phyloP scores from a whole-genome alignment of 2,797 vertebrate species.

The Nannoperca obscura region DNA sequence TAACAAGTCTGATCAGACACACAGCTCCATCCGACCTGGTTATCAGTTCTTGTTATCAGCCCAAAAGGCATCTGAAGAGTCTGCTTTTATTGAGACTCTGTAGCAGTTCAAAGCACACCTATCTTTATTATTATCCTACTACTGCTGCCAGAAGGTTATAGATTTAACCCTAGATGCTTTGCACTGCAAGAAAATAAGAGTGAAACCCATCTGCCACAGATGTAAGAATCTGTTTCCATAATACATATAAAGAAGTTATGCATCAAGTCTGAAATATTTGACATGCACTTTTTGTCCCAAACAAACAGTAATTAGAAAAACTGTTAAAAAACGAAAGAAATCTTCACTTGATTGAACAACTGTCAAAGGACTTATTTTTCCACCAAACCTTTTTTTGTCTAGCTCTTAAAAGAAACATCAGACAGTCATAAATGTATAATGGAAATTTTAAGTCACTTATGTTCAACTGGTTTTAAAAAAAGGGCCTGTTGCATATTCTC shows the following conservation, averaged over 20 bases:
- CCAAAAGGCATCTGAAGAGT: slow-evolving; percentile 36
- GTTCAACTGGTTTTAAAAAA: slow-evolving; percentile 41
- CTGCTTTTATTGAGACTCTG: slow-evolving; percentile 51
- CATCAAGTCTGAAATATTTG: slow-evolving; percentile 27
- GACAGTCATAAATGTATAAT: slow-evolving; percentile 47
- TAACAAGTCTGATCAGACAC: slow-evolving; percentile 69
- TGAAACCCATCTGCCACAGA: slow-evolving; percentile 39
- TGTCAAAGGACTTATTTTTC: slow-evolving; percentile 49
- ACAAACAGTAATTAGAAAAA: slow-evolving; percentile 48
- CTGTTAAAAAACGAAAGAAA: slow-evolving; percentile 31
- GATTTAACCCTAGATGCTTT: slow-evolving; percentile 38
- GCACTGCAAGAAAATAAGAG: slow-evolving; percentile 44
- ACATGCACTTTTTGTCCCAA: slow-evolving; percentile 7
- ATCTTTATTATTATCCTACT: slow-evolving; percentile 47
- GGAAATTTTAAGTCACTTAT: slow-evolving; percentile 54
- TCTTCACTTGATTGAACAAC: slow-evolving; percentile 45
- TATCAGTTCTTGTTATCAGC: slow-evolving; percentile 62
- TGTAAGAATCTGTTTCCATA: slow-evolving; percentile 31
- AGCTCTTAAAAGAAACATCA: slow-evolving; percentile 36
- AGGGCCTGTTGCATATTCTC: slow-evolving; percentile 36
- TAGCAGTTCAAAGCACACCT: slow-evolving; percentile 62
- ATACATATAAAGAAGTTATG: slow-evolving; percentile 23
- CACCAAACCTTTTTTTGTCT: slow-evolving; percentile 5
- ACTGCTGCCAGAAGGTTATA: slow-evolving; percentile 30
- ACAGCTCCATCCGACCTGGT: slow-evolving; percentile 21